Percentiles rank a stretch among this genome's conserved stretches.
phyloP scores from a whole-genome alignment of 2,797 vertebrate species.

The Gymnoscopelus microlampas region DNA sequence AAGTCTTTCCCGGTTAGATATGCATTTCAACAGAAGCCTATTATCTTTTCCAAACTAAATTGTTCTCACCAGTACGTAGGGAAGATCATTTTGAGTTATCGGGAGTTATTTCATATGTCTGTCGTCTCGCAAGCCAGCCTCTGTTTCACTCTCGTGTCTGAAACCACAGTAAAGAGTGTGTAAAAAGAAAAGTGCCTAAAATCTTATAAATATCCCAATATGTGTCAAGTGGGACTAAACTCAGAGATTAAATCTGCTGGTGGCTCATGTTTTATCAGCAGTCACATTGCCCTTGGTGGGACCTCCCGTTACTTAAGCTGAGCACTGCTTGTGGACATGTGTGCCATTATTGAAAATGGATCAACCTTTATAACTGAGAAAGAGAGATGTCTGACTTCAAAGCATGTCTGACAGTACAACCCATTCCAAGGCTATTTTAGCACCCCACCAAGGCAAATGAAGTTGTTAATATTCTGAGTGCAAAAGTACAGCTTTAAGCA shows the following conservation, averaged over 20 bases:
- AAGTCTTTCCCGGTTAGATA: no score
- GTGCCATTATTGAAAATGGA: slow-evolving; percentile 67
- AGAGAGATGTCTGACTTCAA: slow-evolving; percentile 39
- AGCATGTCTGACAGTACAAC: slow-evolving; percentile 29
- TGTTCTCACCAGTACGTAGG: no score
- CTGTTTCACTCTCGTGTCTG: background rate
- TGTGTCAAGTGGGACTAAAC: slow-evolving; percentile 69
- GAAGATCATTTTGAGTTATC: background rate
- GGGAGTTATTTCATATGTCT: background rate
- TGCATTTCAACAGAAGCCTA: no score
- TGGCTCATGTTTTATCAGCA: slow-evolving; percentile 73
- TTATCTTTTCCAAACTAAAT: no score
- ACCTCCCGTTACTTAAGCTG: slow-evolving; percentile 63
- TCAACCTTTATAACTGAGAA: slow-evolving; percentile 67
- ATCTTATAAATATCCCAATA: slow-evolving; percentile 74
- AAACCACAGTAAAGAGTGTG: background rate
- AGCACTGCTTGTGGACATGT: slow-evolving; percentile 68
- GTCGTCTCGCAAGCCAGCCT: no score
- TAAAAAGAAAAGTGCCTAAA: slow-evolving; percentile 65
- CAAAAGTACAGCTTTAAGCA: slow-evolving; percentile 41
- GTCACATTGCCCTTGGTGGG: slow-evolving; percentile 71
- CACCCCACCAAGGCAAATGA: slow-evolving; percentile 41
- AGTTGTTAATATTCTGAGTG: slow-evolving; percentile 41
- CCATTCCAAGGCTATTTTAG: slow-evolving; percentile 48
- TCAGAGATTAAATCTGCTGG: slow-evolving; percentile 69